phyloP scores from a whole-genome alignment of 2,113 vertebrate genomes.

The Regulus satrapa region DNA sequence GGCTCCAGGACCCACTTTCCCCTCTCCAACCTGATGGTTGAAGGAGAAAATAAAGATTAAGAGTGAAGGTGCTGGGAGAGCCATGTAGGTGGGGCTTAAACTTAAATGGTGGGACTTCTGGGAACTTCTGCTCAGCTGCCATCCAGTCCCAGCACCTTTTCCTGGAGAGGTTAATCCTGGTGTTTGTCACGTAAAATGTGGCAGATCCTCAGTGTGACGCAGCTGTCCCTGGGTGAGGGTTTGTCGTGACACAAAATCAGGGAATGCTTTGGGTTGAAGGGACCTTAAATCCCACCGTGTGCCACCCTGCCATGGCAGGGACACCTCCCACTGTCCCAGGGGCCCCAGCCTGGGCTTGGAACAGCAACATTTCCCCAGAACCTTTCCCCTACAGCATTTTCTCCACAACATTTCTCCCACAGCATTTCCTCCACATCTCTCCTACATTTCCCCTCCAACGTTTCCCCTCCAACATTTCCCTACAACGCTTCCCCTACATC shows the following conservation, averaged over 20 bases:
- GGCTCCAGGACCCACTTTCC: background rate
- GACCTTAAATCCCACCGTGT: background rate
- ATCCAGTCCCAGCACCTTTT: background rate
- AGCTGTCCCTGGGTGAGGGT: background rate
- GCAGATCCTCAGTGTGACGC: background rate
- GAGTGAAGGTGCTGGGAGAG: background rate
- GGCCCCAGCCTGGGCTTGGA: background rate
- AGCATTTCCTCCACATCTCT: background rate
- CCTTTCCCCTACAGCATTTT: background rate
- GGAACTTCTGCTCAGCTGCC: background rate
- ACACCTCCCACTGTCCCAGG: background rate
- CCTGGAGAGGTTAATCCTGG: background rate
- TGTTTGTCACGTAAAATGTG: background rate
- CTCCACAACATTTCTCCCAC: background rate
- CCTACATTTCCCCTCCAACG: background rate
- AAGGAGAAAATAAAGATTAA: background rate
- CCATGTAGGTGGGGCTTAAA: background rate
- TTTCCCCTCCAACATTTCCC: background rate
- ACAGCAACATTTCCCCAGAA: no score
- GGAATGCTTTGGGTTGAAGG: background rate
- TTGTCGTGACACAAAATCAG: background rate
- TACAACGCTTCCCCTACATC: accelerated
- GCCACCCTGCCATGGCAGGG: background rate
- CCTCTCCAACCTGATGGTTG: background rate
- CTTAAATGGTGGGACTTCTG: background rate